Base-by-base conservation (phyloP, 2,888 invertebrate species). In the Boloria euphrosyne region DNA sequence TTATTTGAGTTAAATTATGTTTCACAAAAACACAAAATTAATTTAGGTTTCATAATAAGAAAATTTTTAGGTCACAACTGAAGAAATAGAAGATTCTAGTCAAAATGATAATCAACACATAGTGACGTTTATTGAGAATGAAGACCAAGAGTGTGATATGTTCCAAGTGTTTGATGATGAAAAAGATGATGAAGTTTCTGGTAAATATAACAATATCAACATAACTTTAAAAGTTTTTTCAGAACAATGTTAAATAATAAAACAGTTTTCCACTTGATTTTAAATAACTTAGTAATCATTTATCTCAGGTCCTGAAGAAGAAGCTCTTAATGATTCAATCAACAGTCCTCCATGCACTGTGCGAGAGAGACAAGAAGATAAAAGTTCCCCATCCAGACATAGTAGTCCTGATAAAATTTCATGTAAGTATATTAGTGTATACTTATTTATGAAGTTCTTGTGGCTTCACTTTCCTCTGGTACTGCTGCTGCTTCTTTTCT, bases 121-220 rank as follows among this genome's bases (percentile, higher is more conserved):
- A 4, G 80, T 84, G 4, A 80, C 82, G 0, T 80, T 83, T 62
- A 79, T 78, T 0, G 71, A 74, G 1, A 74, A 74, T 0, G 76
- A 74, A 0, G 74, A 76, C 0, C 78, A 79, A 0, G 75, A 76
- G 2, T 71, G 75, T 6, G 82, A 81, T 4, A 72, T 85, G 70
- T 85, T 89, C 72, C 80, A 83, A 57, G 83, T 89, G 49, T 85
- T 81, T 64, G 83, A 87, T 54, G 85, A 83, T n/a, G 85, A 81
- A 2, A 79, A 78, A 27, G 81, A 82, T 7, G 81, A 84, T 1
- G 84, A 82, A 3, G 64, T 70, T 0, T 79, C 82, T 13, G 80
- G 84, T 81, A 50, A 70, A 70, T 60, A 31, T 49, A 13, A 44
- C 43, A 51, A 16, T 10, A 3, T 58, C 2, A 31, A 47, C n/a